Evolutionary conservation across 2,113 vertebrate species (phyloP).

Genomic region (Perca schrenkii): DNA sequence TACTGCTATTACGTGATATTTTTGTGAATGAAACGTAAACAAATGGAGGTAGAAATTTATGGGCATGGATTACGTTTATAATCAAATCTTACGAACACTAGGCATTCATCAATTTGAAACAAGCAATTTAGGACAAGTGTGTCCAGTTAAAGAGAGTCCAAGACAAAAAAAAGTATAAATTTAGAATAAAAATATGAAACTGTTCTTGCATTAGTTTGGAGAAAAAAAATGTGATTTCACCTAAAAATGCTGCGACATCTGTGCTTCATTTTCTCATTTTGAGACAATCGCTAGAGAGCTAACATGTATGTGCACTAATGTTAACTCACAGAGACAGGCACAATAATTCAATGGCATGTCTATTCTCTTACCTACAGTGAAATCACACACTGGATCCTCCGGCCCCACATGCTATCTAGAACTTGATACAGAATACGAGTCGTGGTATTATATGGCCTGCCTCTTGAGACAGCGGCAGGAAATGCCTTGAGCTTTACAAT

Average conservation of each 20-base stretch:
- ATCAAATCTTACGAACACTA: not conserved
- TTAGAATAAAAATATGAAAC: not conserved
- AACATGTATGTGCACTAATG: not conserved
- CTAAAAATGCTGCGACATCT: conserved; percentile 50
- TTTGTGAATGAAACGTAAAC: not conserved
- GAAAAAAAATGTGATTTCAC: conserved; percentile 16
- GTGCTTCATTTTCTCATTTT: conserved; percentile 50
- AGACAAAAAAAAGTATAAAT: not conserved
- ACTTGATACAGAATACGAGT: conserved; percentile 52
- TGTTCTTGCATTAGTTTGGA: no score
- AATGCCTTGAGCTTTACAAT: conserved; percentile 81
- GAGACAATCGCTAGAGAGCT: not conserved
- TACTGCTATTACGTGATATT: no score
- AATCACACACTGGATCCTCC: conserved; percentile 39
- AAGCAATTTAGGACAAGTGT: not conserved
- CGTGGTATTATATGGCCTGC: conserved; percentile 45
- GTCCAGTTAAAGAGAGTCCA: not conserved
- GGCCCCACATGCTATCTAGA: conserved; percentile 41
- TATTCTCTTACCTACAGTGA: conserved; percentile 49
- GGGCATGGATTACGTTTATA: not conserved
- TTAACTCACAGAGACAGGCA: conserved; percentile 37
- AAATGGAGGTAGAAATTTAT: not conserved
- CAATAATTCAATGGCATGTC: conserved; percentile 25
- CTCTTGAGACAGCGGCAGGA: conserved; percentile 78
- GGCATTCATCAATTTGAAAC: not conserved